These are phyloP conservation scores for Chionomys nivalis DNA, from an alignment of 2,113 vertebrate genomes.

Conservation along the genomic window DNA sequence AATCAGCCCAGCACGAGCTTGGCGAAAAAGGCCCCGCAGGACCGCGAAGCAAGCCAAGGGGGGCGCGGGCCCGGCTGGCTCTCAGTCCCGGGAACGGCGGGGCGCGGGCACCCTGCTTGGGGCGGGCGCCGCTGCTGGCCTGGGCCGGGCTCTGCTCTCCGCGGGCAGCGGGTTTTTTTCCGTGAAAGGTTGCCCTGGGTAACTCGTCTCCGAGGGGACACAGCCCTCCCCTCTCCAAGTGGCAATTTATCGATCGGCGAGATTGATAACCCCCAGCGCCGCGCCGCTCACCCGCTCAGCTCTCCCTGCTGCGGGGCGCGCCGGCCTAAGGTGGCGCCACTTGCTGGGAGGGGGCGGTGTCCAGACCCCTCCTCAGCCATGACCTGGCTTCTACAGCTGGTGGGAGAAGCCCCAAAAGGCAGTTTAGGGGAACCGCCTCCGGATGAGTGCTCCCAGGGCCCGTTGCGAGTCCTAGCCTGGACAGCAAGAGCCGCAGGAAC, in stretches of 20 bases:
- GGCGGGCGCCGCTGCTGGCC: constrained; percentile 69
- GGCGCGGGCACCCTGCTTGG: constrained; percentile 70
- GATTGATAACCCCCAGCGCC: constrained; percentile 81
- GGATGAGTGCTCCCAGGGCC: background rate
- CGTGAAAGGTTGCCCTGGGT: constrained; percentile 82
- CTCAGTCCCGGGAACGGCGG: constrained; percentile 53
- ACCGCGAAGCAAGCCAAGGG: constrained; percentile 13
- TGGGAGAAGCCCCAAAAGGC: background rate
- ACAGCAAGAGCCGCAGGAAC: background rate
- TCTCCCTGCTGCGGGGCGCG: constrained; percentile 31
- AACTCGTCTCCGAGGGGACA: constrained; percentile 80
- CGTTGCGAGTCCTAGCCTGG: fast-evolving
- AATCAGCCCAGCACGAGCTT: constrained; percentile 38
- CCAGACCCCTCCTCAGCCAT: background rate
- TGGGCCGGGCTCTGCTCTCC: constrained; percentile 60
- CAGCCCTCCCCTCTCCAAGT: constrained; percentile 74
- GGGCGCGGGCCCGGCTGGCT: constrained; percentile 25
- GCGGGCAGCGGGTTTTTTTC: constrained; percentile 72
- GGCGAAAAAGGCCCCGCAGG: constrained; percentile 33
- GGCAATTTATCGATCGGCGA: constrained; percentile 82
- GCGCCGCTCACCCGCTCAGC: constrained; percentile 56
- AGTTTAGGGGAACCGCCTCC: background rate
- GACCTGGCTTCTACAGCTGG: background rate
- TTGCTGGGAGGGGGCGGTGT: constrained; percentile 24
- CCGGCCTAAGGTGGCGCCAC: constrained; percentile 73